These are phyloP conservation scores for Xenotilapia caudafasciata DNA, from an alignment of 2,113 vertebrate species.

Conservation along the genomic window DNA sequence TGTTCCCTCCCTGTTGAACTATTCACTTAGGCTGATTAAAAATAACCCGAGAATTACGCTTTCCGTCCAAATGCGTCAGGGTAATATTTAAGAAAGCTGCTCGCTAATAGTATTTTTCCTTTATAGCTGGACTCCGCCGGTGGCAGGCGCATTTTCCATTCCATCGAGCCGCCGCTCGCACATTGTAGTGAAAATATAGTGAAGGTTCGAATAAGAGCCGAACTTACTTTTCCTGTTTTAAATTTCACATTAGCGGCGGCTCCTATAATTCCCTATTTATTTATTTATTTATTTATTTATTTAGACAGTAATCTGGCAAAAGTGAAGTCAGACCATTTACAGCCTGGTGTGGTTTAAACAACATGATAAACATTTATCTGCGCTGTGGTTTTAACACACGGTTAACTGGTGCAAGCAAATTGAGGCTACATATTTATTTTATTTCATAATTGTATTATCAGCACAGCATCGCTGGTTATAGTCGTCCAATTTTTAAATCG, in stretches of 20 bases:
- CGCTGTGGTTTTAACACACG: neutral
- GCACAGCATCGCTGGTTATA: neutral
- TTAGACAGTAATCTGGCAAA: accelerated
- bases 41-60: neutral
- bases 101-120: neutral
- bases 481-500: neutral
- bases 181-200: neutral
- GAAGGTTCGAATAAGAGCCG: neutral
- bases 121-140: neutral
- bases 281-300: neutral
- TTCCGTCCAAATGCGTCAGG: neutral
- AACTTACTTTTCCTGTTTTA: neutral
- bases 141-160: conserved; percentile 34
- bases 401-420: neutral
- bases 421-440: accelerated
- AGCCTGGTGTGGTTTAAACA: neutral
- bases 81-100: neutral
- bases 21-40: neutral
- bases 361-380: neutral
- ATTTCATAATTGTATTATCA: neutral
- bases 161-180: neutral
- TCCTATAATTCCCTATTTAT: neutral
- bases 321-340: neutral
- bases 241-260: neutral
- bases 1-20: neutral